Conservation (phyloP, 53 echinoderm and acorn worm genomes). For the Arbacia lixula region DNA sequence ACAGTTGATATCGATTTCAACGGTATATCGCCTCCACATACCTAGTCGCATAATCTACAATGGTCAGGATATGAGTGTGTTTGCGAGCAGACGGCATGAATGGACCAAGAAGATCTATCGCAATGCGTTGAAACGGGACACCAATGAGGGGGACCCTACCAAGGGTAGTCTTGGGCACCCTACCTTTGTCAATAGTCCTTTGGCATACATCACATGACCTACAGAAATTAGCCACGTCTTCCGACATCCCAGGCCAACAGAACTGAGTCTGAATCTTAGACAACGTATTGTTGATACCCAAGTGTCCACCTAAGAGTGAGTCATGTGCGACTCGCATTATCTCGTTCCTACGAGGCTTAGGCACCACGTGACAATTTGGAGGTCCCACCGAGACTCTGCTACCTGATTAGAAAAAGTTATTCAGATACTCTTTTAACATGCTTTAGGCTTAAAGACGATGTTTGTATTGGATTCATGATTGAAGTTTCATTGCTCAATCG, state of each 20-base stretch:
- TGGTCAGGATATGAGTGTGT: slow-evolving; percentile 50
- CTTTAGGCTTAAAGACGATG: no score
- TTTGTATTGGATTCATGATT: no score
- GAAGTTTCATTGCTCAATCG: no score
- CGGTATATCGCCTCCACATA: no score
- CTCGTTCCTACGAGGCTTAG: slow-evolving; percentile 28
- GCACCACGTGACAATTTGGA: slow-evolving; percentile 29
- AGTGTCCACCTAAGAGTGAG: slow-evolving; percentile 27
- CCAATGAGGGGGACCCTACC: no score
- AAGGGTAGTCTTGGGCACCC: slow-evolving; percentile 61
- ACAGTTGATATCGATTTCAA: slow-evolving; percentile 61
- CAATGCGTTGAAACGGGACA: slow-evolving; percentile 57
- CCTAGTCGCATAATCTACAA: no score
- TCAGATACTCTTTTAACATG: no score
- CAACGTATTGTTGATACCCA: slow-evolving; percentile 45
- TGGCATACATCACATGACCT: slow-evolving; percentile 50
- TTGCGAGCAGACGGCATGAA: slow-evolving; percentile 55
- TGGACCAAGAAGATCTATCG: slow-evolving; percentile 61
- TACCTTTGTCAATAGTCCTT: slow-evolving; percentile 46
- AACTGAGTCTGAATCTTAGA: slow-evolving; percentile 36
- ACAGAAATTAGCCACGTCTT: slow-evolving; percentile 33
- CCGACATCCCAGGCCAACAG: no score
- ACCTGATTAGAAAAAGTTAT: no score
- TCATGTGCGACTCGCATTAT: no score
- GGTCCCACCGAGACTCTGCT: no score